A percentile compares a stretch with the other conserved stretches of the same genome.
Evolutionary conservation across 2,888 invertebrate genomes (phyloP).

Genomic region (Nomada lathburiana): DNA sequence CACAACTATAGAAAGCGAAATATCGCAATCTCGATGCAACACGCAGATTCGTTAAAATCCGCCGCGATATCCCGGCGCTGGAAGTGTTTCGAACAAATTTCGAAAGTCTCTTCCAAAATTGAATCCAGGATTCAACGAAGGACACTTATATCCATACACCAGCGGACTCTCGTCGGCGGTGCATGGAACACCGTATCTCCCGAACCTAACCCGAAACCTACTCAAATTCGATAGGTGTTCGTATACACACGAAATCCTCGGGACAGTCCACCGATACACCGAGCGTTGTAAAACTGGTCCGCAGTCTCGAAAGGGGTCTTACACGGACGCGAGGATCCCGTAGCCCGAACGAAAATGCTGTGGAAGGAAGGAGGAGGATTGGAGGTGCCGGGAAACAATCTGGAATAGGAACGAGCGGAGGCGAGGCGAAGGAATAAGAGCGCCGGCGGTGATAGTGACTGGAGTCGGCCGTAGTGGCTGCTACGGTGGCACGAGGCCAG

Average conservation of each 20-base stretch:
- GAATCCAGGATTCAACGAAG: slow-evolving; percentile 38
- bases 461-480: slow-evolving; percentile 34
- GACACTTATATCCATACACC: slow-evolving; percentile 50
- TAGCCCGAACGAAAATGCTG: neutral
- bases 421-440: slow-evolving; percentile 56
- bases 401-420: slow-evolving; percentile 64
- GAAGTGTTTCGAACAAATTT: neutral
- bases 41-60: slow-evolving; percentile 22
- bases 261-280: slow-evolving; percentile 38
- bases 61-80: neutral
- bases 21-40: too few relatives aligned
- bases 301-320: slow-evolving; percentile 15
- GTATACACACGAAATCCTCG: slow-evolving; percentile 41
- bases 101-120: slow-evolving; percentile 54
- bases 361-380: slow-evolving; percentile 25
- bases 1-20: too few relatives aligned
- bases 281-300: slow-evolving; percentile 26
- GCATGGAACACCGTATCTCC: slow-evolving; percentile 44
- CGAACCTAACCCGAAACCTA: slow-evolving; percentile 5
- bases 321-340: slow-evolving; percentile 1
- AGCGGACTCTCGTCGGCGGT: slow-evolving; percentile 13
- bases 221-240: slow-evolving; percentile 32
- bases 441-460: slow-evolving; percentile 36
- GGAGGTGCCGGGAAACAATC: slow-evolving; percentile 72
- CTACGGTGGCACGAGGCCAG: slow-evolving; percentile 56